phyloP scores from a whole-genome alignment of 2,888 invertebrate genomes.

The Drosophila meridiana region DNA sequence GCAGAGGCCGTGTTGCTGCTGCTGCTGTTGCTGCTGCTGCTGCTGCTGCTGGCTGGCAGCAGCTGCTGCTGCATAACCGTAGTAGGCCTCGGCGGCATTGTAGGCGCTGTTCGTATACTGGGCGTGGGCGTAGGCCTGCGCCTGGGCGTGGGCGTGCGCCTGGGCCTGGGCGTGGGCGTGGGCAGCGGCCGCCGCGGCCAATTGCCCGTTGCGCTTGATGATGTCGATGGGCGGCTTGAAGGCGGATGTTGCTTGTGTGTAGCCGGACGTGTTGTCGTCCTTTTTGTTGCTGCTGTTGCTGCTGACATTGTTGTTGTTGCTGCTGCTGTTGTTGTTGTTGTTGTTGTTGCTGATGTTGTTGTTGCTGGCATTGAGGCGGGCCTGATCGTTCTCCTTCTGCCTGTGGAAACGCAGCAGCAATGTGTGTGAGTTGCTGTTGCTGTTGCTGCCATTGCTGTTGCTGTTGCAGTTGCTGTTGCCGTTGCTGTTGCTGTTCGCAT shows the following conservation, averaged over 20 bases:
- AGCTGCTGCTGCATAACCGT: slow-evolving; percentile 75
- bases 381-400: slow-evolving; percentile 85
- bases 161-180: slow-evolving; percentile 63
- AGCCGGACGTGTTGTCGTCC: slow-evolving; percentile 84
- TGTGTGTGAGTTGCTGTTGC: slow-evolving; percentile 39
- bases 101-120: slow-evolving; percentile 69
- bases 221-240: slow-evolving; percentile 91
- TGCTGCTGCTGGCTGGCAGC: slow-evolving; percentile 65
- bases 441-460: slow-evolving; percentile 6
- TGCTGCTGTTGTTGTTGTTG: slow-evolving; percentile 62
- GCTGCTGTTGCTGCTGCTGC: slow-evolving; percentile 37
- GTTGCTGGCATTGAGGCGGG: slow-evolving; percentile 74
- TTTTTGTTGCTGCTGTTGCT: slow-evolving; percentile 17
- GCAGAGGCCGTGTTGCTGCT: slow-evolving; percentile 41
- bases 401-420: slow-evolving; percentile 86
- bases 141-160: slow-evolving; percentile 46
- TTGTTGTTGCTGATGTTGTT: slow-evolving; percentile 43
- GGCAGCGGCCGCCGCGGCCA: slow-evolving; percentile 64
- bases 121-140: slow-evolving; percentile 50
- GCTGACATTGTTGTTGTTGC: background rate
- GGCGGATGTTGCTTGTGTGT: slow-evolving; percentile 91
- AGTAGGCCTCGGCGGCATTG: slow-evolving; percentile 75
- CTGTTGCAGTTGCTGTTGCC: slow-evolving; percentile 13
- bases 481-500: slow-evolving; percentile 59
- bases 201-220: slow-evolving; percentile 86